A percentile compares a stretch with the other conserved stretches of the same genome.
Conservation (phyloP, 2,797 vertebrate species). For the Cichlasoma orientale region DNA sequence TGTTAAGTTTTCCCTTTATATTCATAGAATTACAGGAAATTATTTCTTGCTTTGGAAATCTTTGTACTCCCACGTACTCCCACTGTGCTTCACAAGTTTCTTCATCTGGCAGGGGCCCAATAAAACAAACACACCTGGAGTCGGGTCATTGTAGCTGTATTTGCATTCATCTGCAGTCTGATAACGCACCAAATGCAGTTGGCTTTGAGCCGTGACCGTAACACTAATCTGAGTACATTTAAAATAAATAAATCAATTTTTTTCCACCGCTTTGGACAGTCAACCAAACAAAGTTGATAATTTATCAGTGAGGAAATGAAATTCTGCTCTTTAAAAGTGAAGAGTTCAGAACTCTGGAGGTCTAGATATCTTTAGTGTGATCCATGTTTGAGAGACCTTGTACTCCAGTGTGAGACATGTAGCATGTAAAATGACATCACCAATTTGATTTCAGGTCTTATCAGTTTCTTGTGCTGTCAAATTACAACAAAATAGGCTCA, state of each 20-base stretch:
- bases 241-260: neutral
- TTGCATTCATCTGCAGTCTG: neutral
- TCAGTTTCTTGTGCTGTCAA: neutral
- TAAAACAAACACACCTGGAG: slow-evolving; percentile 34
- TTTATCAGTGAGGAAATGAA: neutral
- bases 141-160: neutral
- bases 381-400: neutral
- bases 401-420: neutral
- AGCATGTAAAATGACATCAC: neutral
- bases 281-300: neutral
- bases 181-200: neutral
- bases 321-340: neutral
- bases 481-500: neutral
- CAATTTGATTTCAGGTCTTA: neutral
- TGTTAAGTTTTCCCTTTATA: neutral
- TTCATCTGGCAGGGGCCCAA: neutral
- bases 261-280: slow-evolving; percentile 2
- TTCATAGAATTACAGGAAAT: neutral
- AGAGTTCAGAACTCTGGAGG: neutral
- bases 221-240: slow-evolving; percentile 12
- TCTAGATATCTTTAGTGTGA: neutral
- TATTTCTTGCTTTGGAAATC: neutral
- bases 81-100: neutral
- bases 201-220: neutral
- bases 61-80: neutral